These are phyloP conservation scores for Mustela lutreola DNA, from an alignment of 2,113 vertebrate species.

Conservation along the genomic window DNA sequence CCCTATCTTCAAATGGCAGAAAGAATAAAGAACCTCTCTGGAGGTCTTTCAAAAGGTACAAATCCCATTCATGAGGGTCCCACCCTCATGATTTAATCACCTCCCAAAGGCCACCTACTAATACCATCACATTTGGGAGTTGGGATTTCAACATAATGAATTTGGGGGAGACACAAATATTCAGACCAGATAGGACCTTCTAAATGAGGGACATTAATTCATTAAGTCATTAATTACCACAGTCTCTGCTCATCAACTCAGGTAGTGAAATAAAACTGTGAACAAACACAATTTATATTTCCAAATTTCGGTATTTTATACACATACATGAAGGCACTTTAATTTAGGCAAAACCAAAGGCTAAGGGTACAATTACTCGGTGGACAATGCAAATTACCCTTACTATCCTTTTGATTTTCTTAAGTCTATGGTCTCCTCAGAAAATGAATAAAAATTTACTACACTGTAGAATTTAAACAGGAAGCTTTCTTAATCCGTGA, in stretches of 20 bases:
- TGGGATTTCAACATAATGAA: neutral
- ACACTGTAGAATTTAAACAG: neutral
- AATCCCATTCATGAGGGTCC: neutral
- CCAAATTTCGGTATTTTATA: slow-evolving; percentile 3
- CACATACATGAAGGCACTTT: neutral
- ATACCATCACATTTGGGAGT: neutral
- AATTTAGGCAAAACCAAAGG: slow-evolving; percentile 14
- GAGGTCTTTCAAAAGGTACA: neutral
- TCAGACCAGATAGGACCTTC: neutral
- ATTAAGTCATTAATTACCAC: neutral
- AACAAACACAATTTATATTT: slow-evolving; percentile 42
- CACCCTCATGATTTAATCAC: neutral
- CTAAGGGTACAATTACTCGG: neutral
- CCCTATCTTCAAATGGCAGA: neutral
- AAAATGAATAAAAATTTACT: neutral
- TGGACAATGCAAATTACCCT: neutral
- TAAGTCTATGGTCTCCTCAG: neutral
- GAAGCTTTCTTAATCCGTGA: neutral
- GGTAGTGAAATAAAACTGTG: neutral
- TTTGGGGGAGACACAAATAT: neutral
- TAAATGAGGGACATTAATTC: neutral
- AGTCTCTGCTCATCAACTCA: neutral
- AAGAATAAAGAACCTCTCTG: neutral
- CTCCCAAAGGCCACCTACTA: neutral
- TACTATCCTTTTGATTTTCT: neutral